Conservation (phyloP, 2,888 invertebrate species). For the Scrobipalpa atriplicella region DNA sequence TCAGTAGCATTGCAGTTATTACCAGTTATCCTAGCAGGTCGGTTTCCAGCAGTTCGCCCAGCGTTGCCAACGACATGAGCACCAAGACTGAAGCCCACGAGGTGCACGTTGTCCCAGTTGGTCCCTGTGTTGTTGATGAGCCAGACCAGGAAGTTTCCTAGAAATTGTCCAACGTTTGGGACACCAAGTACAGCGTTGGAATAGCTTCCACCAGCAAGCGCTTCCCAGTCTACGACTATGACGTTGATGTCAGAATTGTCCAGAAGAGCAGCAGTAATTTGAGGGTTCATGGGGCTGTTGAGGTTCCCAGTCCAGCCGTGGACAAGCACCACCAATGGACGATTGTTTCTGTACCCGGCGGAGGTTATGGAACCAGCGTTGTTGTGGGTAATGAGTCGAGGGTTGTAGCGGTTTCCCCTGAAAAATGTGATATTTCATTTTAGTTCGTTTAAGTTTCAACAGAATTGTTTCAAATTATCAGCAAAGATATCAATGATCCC, state of each 20-base stretch:
- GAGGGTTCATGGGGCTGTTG: constrained; percentile 49
- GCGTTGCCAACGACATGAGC: constrained; percentile 60
- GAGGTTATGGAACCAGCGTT: constrained; percentile 53
- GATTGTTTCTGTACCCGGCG: constrained; percentile 52
- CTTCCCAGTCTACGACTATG: constrained; percentile 70
- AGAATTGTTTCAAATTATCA: background rate
- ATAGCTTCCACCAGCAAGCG: constrained; percentile 51
- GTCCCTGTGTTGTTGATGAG: constrained; percentile 54
- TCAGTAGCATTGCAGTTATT: constrained; percentile 2
- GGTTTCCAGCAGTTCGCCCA: constrained; percentile 47
- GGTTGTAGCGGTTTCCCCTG: constrained; percentile 53
- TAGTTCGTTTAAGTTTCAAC: background rate
- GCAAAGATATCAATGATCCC: background rate
- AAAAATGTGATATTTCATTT: constrained; percentile 30
- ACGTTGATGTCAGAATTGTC: constrained; percentile 60
- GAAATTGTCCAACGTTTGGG: constrained; percentile 57
- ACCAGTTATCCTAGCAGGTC: constrained; percentile 49
- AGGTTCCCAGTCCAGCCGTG: constrained; percentile 68
- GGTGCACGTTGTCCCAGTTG: constrained; percentile 52
- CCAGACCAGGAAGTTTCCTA: constrained; percentile 70
- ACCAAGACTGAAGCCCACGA: constrained; percentile 62
- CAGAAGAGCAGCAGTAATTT: constrained; percentile 56
- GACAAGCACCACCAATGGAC: constrained; percentile 55
- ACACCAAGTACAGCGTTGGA: constrained; percentile 57
- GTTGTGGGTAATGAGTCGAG: constrained; percentile 55